phyloP scores from a whole-genome alignment of 2,797 vertebrate species.

The Linurgus olivaceus region DNA sequence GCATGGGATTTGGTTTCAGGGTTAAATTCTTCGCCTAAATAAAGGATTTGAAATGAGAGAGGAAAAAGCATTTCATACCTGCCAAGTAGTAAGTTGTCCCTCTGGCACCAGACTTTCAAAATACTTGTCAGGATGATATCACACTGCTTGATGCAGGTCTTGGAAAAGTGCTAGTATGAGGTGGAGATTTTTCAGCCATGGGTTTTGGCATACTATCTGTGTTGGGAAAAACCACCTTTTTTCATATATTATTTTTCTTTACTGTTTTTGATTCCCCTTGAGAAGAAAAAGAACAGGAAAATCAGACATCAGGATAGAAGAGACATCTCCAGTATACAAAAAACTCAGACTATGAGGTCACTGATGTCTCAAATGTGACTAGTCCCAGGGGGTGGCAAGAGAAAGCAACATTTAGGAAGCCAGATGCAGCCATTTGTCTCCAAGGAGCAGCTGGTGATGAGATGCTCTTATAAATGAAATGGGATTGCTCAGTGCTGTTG shows the following conservation, averaged over 20 bases:
- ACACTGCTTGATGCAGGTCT: background rate
- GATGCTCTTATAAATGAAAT: slow-evolving; percentile 28
- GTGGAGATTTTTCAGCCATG: background rate
- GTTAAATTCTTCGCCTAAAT: background rate
- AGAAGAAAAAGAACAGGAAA: background rate
- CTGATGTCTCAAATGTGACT: background rate
- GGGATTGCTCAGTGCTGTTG: background rate
- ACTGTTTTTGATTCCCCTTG: background rate
- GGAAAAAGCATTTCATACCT: background rate
- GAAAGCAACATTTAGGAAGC: background rate
- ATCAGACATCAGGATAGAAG: background rate
- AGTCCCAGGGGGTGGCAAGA: background rate
- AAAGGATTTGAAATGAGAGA: background rate
- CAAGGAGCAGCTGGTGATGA: slow-evolving; percentile 13
- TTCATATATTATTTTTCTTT: background rate
- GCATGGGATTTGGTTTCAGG: background rate
- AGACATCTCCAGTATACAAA: background rate
- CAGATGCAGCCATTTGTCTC: slow-evolving; percentile 17
- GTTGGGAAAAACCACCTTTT: background rate
- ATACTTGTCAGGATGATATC: background rate
- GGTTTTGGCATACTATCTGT: background rate
- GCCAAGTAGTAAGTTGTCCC: background rate
- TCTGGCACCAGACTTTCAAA: background rate
- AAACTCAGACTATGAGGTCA: background rate
- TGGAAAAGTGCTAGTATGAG: background rate